Conservation (phyloP, 1,140 invertebrate species). For the Argopecten irradians region DNA sequence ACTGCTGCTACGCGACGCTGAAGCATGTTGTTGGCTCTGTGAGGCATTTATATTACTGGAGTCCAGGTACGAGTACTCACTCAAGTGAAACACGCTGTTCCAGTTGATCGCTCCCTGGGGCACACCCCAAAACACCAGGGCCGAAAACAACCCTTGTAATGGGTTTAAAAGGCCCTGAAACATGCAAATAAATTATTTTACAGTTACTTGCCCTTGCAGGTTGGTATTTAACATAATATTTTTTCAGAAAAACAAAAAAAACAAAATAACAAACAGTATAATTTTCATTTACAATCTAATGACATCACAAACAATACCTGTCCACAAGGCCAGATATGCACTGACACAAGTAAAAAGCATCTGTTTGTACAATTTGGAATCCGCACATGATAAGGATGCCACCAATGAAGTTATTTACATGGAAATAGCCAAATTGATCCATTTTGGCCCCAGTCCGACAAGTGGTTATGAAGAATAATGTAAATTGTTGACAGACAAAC, state of each 20-base stretch:
- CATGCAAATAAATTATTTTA: neutral
- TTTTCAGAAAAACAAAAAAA: neutral
- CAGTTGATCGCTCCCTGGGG: constrained; percentile 29
- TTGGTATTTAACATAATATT: no score
- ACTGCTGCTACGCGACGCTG: constrained; percentile 26
- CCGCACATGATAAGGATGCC: no score
- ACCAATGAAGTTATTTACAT: no score
- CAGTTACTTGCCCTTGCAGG: neutral
- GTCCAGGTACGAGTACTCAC: neutral
- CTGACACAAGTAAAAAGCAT: neutral
- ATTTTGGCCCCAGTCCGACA: neutral
- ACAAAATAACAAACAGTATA: neutral
- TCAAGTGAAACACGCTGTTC: neutral
- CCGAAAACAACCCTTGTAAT: constrained; percentile 41
- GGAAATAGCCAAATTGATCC: no score
- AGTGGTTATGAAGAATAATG: neutral
- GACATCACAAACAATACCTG: no score
- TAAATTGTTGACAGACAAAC: no score
- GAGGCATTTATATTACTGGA: constrained; percentile 30
- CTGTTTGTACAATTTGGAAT: neutral
- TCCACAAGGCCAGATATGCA: neutral
- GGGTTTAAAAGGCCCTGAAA: constrained; percentile 48
- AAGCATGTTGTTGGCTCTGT: neutral
- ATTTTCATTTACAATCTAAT: neutral
- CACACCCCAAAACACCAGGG: constrained; percentile 48